A percentile compares a stretch with the other conserved stretches of the same genome.
phyloP scores from a whole-genome alignment of 2,113 vertebrate genomes.

The Ceyx margarethae region DNA sequence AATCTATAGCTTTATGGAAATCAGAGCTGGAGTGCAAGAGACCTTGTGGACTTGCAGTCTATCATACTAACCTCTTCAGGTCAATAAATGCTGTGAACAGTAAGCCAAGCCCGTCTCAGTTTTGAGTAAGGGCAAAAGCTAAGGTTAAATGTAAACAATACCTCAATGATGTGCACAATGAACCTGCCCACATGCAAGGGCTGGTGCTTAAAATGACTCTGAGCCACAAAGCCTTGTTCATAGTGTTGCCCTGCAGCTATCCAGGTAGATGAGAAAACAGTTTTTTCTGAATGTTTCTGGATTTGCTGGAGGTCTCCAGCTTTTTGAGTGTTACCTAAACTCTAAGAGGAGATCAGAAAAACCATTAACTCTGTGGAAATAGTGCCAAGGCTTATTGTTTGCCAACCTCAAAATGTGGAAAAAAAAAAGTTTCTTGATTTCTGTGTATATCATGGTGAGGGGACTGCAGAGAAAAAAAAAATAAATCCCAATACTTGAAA shows the following conservation, averaged over 20 bases:
- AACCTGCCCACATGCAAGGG: neutral
- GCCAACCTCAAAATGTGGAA: neutral
- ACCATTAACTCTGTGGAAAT: neutral
- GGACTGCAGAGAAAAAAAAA: neutral
- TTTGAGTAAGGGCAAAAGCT: neutral
- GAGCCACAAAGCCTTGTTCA: neutral
- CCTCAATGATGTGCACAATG: neutral
- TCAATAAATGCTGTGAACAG: conserved; percentile 1
- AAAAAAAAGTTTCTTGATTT: neutral
- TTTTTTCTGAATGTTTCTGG: neutral
- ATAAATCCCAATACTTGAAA: neutral
- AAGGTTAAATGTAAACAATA: conserved; percentile 8
- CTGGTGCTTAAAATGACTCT: neutral
- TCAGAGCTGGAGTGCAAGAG: neutral
- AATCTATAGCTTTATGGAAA: conserved; percentile 37
- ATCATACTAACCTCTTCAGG: conserved; percentile 5
- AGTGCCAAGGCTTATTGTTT: neutral
- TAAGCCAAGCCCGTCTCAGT: neutral
- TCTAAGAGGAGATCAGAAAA: neutral
- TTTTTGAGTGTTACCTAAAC: neutral
- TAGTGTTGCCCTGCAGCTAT: neutral
- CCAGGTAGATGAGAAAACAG: neutral
- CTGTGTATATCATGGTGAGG: accelerated
- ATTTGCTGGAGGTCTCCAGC: neutral
- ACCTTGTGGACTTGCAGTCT: conserved; percentile 6